Evolutionary conservation across 1,140 invertebrate species (phyloP).

Genomic region (Heliconius nattereri): DNA sequence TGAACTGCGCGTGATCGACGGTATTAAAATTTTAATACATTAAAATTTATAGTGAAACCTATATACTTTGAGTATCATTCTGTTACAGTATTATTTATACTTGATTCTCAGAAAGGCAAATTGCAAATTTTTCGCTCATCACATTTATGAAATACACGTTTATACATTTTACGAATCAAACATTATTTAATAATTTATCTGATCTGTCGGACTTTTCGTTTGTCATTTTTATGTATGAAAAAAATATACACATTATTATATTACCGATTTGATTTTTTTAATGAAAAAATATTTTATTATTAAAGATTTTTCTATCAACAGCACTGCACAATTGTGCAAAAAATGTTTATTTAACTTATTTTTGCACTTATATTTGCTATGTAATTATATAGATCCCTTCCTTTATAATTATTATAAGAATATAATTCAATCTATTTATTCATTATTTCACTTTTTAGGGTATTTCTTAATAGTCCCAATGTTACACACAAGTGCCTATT

Average conservation of each 20-base stretch:
- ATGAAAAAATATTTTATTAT: neutral
- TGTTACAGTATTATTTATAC: too few species aligned
- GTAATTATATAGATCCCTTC: neutral
- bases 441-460: neutral
- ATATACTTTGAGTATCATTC: too few species aligned
- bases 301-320: neutral
- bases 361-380: neutral
- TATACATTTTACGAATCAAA: neutral
- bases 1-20: neutral
- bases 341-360: neutral
- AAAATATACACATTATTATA: neutral
- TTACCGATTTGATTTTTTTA: neutral
- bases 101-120: too few species aligned
- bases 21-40: too few species aligned
- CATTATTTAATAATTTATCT: neutral
- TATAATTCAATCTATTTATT: neutral
- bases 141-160: too few species aligned
- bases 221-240: neutral
- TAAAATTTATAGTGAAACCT: too few species aligned
- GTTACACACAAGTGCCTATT: slow-evolving; percentile 19
- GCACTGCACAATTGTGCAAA: neutral
- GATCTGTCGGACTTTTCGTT: neutral
- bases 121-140: too few species aligned
- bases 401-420: neutral
- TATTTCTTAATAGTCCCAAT: neutral